A percentile compares a stretch with the other conserved stretches of the same genome.
phyloP scores from a whole-genome alignment of 2,888 invertebrate species.

The Heteromurus nitidus region DNA sequence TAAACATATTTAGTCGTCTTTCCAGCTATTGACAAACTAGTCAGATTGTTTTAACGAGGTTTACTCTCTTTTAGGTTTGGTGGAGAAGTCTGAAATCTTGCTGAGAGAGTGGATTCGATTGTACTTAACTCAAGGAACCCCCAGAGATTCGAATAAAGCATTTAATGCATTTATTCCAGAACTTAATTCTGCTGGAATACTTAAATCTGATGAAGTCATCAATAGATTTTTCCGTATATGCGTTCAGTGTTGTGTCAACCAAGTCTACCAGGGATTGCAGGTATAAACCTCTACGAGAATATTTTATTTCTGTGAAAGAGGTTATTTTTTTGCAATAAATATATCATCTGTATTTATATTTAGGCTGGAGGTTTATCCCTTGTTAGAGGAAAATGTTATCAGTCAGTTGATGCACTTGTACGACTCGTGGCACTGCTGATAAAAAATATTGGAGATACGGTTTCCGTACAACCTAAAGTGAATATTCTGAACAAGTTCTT shows the following conservation, averaged over 20 bases:
- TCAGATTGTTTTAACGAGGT: background rate
- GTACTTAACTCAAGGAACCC: constrained; percentile 87
- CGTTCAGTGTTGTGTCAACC: constrained; percentile 75
- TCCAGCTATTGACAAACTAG: background rate
- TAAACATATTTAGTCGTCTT: background rate
- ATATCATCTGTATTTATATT: background rate
- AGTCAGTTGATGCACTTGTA: constrained; percentile 96
- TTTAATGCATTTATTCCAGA: constrained; percentile 94
- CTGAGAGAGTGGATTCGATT: constrained; percentile 97
- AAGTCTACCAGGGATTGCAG: constrained; percentile 73
- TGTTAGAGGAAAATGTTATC: constrained; percentile 93
- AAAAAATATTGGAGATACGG: constrained; percentile 92
- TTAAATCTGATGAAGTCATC: constrained; percentile 98
- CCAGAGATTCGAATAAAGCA: constrained; percentile 90
- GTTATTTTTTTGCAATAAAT: background rate
- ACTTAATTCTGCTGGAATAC: constrained; percentile 96
- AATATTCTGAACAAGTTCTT: constrained; percentile 96
- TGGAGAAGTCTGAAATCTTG: constrained; percentile 95
- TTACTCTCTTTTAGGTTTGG: constrained; percentile 80
- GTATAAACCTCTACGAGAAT: constrained; percentile 37
- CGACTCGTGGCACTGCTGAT: constrained; percentile 95
- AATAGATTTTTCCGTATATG: constrained; percentile 97
- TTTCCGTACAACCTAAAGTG: constrained; percentile 95
- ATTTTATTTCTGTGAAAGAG: background rate
- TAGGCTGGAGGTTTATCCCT: constrained; percentile 76